Evolutionary conservation across 2,888 invertebrate genomes (phyloP), one percentile per base, ranked within the genome.

Genomic region (Pilophorus perplexus): DNA sequence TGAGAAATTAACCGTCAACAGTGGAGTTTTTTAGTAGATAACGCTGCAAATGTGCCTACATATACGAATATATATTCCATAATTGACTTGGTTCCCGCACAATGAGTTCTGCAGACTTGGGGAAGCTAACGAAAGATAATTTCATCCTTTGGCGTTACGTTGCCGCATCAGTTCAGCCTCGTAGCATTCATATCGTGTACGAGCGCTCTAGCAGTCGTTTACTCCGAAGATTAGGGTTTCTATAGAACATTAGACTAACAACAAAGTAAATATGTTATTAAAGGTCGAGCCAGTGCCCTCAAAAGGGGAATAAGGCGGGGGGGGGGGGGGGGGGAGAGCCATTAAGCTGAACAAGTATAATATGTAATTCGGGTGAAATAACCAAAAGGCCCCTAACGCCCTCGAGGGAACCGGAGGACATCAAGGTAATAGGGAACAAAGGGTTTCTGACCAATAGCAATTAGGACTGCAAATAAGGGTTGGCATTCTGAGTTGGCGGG

Each of bases 381-480:
- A 33, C 33, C 33, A 12, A 12, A 12, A 12, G 12, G 6, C 33
- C 12, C 12, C 33, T 33, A 33, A 33, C 33, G 33, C 6, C 33
- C 48, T 20, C 48, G 2, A 8, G 48, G 48, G 48, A 48, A 20
- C 48, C 12, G n/a, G 6, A 25, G 52, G 52, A n/a, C 52, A 28
- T 52, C 28, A 28, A 52, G 14, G 52, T 52, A 52, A 28, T 52
- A 52, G 52, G 52, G 52, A 52, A 52, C 52, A 52, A 52, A 52
- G 52, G 44, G 52, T 23, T n/a, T 52, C 52, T 28, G 52, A 52
- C 52, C 52, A 52, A 52, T 52, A 52, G 52, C 52, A 52, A 52
- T 52, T 52, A 52, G 52, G 52, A 52, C 52, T 52, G 28, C 52
- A 52, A 52, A 52, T 52, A 52, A 52, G 28, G 52, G n/a, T n/a